Conservation (phyloP, 2,797 vertebrate species). For the Dendrocincla tyrannina region DNA sequence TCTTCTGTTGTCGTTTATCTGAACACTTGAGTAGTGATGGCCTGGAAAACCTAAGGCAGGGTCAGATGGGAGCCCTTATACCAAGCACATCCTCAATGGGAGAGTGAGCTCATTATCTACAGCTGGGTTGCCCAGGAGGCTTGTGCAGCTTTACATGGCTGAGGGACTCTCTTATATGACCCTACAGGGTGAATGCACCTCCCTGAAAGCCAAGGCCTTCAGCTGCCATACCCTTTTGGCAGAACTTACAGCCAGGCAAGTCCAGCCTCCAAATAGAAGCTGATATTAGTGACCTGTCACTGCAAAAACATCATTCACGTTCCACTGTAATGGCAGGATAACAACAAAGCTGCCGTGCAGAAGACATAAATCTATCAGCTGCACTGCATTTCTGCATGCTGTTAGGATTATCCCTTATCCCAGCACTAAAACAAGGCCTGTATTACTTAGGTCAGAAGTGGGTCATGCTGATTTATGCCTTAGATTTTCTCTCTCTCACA, state of each 20-base stretch:
- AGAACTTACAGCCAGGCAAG: neutral
- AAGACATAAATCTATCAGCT: neutral
- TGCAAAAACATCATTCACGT: neutral
- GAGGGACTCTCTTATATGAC: neutral
- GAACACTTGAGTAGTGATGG: neutral
- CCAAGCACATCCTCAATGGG: neutral
- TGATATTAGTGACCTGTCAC: neutral
- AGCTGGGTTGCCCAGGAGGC: neutral
- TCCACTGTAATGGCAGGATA: neutral
- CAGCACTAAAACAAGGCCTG: neutral
- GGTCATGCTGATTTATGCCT: neutral
- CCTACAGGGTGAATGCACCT: accelerated
- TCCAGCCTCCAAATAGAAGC: neutral
- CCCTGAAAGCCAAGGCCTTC: neutral
- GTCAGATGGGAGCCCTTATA: neutral
- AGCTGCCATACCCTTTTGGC: neutral
- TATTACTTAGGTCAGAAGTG: neutral
- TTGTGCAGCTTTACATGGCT: neutral
- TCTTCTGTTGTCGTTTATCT: neutral
- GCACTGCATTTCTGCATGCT: neutral
- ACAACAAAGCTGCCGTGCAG: neutral
- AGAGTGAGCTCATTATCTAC: neutral
- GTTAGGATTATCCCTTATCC: neutral
- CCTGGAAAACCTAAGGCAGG: neutral
- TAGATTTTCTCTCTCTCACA: neutral